These are phyloP conservation scores for Chrysocyon brachyurus DNA, from an alignment of 2,797 vertebrate genomes.

Conservation along the genomic window DNA sequence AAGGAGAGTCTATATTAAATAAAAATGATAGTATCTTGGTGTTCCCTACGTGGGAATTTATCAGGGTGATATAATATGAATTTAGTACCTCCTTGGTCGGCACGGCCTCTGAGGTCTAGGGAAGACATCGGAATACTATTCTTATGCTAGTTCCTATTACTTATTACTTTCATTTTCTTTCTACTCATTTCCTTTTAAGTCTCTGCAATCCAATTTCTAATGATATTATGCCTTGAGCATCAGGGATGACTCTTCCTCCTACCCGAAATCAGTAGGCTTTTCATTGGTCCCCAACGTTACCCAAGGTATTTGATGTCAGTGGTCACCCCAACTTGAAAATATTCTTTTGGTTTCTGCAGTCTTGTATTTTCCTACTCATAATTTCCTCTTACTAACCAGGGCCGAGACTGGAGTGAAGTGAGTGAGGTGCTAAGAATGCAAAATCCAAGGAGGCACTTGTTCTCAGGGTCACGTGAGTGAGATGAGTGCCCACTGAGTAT, in stretches of 20 bases:
- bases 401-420: neutral
- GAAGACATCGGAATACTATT: conserved; percentile 27
- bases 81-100: neutral
- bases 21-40: conserved; percentile 44
- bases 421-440: neutral
- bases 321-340: conserved; percentile 21
- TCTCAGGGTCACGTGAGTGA: neutral
- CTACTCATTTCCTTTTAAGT: conserved; percentile 24
- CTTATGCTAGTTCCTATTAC: conserved; percentile 31
- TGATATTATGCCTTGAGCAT: neutral
- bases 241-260: conserved; percentile 29
- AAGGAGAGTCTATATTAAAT: conserved; percentile 43
- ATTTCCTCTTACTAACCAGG: conserved; percentile 41
- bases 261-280: conserved; percentile 15
- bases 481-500: neutral
- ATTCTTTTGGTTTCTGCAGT: conserved; percentile 52
- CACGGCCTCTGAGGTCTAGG: neutral
- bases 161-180: conserved; percentile 28
- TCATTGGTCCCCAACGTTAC: conserved; percentile 18
- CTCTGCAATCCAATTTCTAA: conserved; percentile 2
- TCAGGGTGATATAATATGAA: conserved; percentile 2
- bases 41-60: conserved; percentile 30
- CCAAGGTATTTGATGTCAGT: neutral
- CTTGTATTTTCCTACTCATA: conserved; percentile 33
- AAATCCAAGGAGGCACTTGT: neutral